phyloP scores from a whole-genome alignment of 2,888 invertebrate genomes.

The Conchocele bisecta region DNA sequence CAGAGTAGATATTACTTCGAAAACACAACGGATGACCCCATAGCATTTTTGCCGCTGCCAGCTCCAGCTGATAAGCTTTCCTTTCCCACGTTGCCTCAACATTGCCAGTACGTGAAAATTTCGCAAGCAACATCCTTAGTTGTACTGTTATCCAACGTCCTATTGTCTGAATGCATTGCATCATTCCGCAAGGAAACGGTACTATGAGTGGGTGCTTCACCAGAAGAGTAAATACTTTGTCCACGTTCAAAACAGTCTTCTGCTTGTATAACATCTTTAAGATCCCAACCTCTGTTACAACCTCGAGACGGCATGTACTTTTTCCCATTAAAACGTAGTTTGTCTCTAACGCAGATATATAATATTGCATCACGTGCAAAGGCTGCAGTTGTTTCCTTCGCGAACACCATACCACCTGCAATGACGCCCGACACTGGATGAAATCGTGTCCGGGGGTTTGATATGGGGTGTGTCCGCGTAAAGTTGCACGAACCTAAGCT shows the following conservation, averaged over 20 bases:
- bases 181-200: slow-evolving; percentile 15
- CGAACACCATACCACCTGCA: slow-evolving; percentile 23
- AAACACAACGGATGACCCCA: slow-evolving; percentile 14
- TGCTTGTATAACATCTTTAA: no score
- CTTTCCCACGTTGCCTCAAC: slow-evolving; percentile 23
- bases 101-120: slow-evolving; percentile 22
- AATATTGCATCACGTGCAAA: slow-evolving; percentile 27
- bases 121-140: slow-evolving; percentile 11
- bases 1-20: slow-evolving; percentile 12
- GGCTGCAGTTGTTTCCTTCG: slow-evolving; percentile 4
- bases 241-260: no score
- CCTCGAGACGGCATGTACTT: slow-evolving; percentile 34
- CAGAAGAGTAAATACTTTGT: slow-evolving; percentile 10
- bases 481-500: slow-evolving; percentile 42
- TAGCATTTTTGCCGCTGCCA: slow-evolving; percentile 21
- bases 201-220: slow-evolving; percentile 27
- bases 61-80: slow-evolving; percentile 29
- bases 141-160: slow-evolving; percentile 5
- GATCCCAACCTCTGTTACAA: slow-evolving; percentile 12
- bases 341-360: slow-evolving; percentile 31
- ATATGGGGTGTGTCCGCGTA: slow-evolving; percentile 45
- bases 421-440: slow-evolving; percentile 47
- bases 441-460: slow-evolving; percentile 25
- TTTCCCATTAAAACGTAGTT: slow-evolving; percentile 22
- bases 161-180: no score